These are phyloP conservation scores for Vesta saturnalis DNA, from an alignment of 2,888 invertebrate species.

Conservation along the genomic window DNA sequence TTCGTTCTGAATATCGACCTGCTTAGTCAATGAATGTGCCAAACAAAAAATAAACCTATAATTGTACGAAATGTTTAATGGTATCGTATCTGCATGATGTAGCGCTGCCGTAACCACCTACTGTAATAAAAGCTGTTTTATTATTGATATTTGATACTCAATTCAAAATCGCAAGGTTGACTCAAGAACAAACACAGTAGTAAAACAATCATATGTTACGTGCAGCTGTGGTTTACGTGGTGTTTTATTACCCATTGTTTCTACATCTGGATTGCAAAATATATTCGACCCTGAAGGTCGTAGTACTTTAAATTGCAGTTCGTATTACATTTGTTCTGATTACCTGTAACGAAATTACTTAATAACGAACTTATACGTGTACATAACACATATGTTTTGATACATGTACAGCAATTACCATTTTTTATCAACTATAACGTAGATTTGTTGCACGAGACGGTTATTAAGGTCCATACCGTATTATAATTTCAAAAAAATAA, in stretches of 20 bases:
- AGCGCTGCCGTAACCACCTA: not conserved
- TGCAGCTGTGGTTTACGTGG: slow-evolving; percentile 12
- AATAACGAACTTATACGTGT: not conserved
- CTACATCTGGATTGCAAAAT: slow-evolving; percentile 17
- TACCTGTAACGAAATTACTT: not conserved
- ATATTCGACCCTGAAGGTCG: slow-evolving; percentile 24
- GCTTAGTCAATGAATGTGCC: too few species aligned
- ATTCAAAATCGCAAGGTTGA: slow-evolving; percentile 18
- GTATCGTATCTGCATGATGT: too few species aligned
- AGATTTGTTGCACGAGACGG: not conserved
- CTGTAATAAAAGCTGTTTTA: slow-evolving; percentile 5
- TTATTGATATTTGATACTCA: slow-evolving; percentile 14
- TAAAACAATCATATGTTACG: slow-evolving; percentile 17
- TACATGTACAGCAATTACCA: too few species aligned
- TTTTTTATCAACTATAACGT: too few species aligned
- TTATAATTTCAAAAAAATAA: not conserved
- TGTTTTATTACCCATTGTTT: slow-evolving; percentile 18
- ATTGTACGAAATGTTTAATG: too few species aligned
- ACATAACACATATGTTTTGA: not conserved
- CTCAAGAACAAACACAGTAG: slow-evolving; percentile 21
- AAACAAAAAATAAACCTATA: too few species aligned
- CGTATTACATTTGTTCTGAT: not conserved
- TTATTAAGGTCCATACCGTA: not conserved
- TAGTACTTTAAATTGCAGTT: slow-evolving; percentile 15
- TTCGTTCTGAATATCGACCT: too few species aligned